These are phyloP conservation scores for Pseudoips prasinana DNA, from an alignment of 2,888 invertebrate species.

Conservation along the genomic window DNA sequence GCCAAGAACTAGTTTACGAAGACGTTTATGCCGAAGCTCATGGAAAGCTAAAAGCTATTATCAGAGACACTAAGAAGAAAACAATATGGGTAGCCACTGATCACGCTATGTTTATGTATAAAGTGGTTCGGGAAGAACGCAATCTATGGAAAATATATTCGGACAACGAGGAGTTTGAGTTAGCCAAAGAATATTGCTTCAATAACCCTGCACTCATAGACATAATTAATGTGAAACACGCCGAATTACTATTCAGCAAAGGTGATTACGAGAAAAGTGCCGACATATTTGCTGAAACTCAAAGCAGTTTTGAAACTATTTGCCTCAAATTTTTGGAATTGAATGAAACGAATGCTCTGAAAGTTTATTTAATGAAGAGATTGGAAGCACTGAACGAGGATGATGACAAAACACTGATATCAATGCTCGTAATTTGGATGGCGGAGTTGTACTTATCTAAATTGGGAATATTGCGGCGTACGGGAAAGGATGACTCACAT, in stretches of 20 bases:
- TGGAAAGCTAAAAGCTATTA: conserved; percentile 90
- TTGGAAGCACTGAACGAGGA: conserved; percentile 86
- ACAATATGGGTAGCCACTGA: conserved; percentile 94
- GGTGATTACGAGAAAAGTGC: conserved; percentile 93
- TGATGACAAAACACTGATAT: conserved; percentile 92
- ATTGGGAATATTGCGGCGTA: conserved; percentile 87
- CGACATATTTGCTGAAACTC: conserved; percentile 92
- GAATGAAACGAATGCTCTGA: conserved; percentile 91
- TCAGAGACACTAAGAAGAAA: conserved; percentile 89
- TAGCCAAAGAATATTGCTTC: conserved; percentile 92
- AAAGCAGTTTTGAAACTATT: conserved; percentile 96
- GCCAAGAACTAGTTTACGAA: conserved; percentile 92
- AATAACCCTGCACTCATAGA: conserved; percentile 91
- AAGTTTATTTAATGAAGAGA: conserved; percentile 93
- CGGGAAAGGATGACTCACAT: conserved; percentile 59
- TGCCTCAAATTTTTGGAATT: conserved; percentile 94
- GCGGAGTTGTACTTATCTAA: conserved; percentile 95
- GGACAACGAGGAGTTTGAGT: conserved; percentile 91
- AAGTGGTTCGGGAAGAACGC: conserved; percentile 90
- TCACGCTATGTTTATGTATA: conserved; percentile 92
- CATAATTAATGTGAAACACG: conserved; percentile 93
- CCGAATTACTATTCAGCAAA: conserved; percentile 90
- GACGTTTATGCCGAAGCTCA: conserved; percentile 91
- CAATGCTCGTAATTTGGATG: conserved; percentile 97
- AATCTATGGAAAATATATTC: conserved; percentile 95